Percentiles rank a stretch among this genome's conserved stretches.
These are phyloP conservation scores for Lissonota sp. DNA, from an alignment of 2,888 invertebrate genomes.

Conservation along the genomic window DNA sequence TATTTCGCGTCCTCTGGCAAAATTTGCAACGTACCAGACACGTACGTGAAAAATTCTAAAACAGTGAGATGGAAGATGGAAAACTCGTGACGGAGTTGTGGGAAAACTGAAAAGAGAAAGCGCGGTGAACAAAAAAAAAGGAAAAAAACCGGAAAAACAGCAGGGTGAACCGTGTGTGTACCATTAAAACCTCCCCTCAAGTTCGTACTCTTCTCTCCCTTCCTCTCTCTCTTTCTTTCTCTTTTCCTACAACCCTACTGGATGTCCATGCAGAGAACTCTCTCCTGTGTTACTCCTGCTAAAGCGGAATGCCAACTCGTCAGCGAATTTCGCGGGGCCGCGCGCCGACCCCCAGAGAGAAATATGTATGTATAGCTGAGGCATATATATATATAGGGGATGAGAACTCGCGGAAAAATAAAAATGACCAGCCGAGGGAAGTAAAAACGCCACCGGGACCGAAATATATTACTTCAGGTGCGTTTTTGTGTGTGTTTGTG, in stretches of 20 bases:
- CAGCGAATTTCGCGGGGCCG: constrained; percentile 48
- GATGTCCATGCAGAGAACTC: neutral
- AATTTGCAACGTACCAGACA: neutral
- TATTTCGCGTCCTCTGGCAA: neutral
- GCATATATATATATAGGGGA: neutral
- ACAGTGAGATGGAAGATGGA: neutral
- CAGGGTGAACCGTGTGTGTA: constrained; percentile 15
- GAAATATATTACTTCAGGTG: constrained; percentile 57
- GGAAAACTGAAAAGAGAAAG: constrained; percentile 7
- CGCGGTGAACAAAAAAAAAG: constrained; percentile 6
- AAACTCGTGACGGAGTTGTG: neutral
- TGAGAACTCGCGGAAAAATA: constrained; percentile 36
- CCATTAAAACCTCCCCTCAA: constrained; percentile 17
- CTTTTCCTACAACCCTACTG: neutral
- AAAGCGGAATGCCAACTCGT: constrained; percentile 49
- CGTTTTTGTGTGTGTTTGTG: neutral
- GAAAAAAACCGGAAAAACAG: constrained; percentile 9
- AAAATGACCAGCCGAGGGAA: constrained; percentile 53
- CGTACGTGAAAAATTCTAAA: neutral
- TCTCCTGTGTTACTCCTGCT: constrained; percentile 24
- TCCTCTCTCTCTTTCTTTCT: neutral
- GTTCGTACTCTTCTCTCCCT: neutral
- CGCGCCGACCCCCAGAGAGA: neutral
- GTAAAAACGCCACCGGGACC: constrained; percentile 58
- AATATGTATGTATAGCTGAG: neutral